Conservation (phyloP, 2,888 invertebrate species). For the Epistrophe eligans region DNA sequence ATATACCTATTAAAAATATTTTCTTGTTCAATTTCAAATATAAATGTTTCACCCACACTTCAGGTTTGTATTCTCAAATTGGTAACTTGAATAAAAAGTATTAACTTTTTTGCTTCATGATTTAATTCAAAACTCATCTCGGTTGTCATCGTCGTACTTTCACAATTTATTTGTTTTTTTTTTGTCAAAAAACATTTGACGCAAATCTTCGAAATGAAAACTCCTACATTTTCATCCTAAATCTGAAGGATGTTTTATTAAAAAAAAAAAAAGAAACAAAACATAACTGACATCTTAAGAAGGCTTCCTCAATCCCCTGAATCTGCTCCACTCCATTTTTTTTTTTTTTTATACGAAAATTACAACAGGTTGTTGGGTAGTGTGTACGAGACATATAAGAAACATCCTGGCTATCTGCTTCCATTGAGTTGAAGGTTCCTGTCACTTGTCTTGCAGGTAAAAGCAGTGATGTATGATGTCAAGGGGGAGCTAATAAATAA, state of each 20-base stretch:
- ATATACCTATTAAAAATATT: not conserved
- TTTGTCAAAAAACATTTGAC: not conserved
- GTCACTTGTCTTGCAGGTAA: constrained; percentile 17
- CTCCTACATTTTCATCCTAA: constrained; percentile 15
- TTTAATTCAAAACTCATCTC: not conserved
- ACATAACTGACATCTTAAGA: constrained; percentile 21
- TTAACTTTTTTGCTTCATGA: not conserved
- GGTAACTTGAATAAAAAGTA: not conserved
- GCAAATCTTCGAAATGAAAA: constrained; percentile 14
- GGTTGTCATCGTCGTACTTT: constrained; percentile 3
- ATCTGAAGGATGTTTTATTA: constrained; percentile 30
- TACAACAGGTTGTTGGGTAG: constrained; percentile 5
- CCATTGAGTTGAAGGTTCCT: constrained; percentile 19
- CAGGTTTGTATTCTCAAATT: not conserved
- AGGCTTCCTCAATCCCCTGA: not conserved
- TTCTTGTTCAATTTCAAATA: not conserved
- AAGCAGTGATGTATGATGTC: constrained; percentile 9
- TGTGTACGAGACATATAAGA: not conserved
- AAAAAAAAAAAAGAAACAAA: not conserved
- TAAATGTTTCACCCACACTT: not conserved
- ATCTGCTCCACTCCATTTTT: not conserved
- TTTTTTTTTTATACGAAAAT: not conserved
- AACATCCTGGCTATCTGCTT: constrained; percentile 2
- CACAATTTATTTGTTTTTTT: not conserved
- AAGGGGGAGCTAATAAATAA: not conserved